These are phyloP conservation scores for Torymus tubicola DNA, from an alignment of 2,888 invertebrate genomes.

Conservation along the genomic window DNA sequence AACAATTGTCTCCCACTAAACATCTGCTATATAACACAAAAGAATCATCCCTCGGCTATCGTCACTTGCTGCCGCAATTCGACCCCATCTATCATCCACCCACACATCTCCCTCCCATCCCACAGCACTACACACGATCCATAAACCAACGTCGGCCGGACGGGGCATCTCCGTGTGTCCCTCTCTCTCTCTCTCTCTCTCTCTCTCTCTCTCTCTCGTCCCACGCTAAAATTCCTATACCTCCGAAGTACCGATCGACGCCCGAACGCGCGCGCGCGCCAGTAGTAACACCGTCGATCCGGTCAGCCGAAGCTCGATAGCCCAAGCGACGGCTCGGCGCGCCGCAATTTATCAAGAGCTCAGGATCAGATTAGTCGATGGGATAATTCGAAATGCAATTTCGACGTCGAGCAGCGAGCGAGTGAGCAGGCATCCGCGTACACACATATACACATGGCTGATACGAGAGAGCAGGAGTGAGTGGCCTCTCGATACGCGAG, in stretches of 20 bases:
- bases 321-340: slow-evolving; percentile 7
- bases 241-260: not conserved
- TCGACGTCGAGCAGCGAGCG: slow-evolving; percentile 38
- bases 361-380: slow-evolving; percentile 59
- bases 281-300: slow-evolving; percentile 2
- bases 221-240: not conserved
- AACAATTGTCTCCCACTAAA: no score
- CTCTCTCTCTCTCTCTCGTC: no score
- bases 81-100: no score
- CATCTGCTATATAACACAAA: no score
- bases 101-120: no score
- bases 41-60: no score
- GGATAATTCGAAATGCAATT: slow-evolving; percentile 62
- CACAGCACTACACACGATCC: not conserved
- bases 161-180: not conserved
- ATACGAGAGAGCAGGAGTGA: not conserved
- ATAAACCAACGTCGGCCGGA: slow-evolving; percentile 5
- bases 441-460: not conserved
- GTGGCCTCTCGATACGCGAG: not conserved
- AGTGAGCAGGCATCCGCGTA: not conserved
- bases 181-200: no score
- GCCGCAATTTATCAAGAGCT: slow-evolving; percentile 58
- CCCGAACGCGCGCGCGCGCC: not conserved
- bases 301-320: slow-evolving; percentile 6
- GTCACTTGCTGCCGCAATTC: no score